Evolutionary conservation across 2,797 vertebrate species (phyloP).

Genomic region (Peromyscus aztecus): DNA sequence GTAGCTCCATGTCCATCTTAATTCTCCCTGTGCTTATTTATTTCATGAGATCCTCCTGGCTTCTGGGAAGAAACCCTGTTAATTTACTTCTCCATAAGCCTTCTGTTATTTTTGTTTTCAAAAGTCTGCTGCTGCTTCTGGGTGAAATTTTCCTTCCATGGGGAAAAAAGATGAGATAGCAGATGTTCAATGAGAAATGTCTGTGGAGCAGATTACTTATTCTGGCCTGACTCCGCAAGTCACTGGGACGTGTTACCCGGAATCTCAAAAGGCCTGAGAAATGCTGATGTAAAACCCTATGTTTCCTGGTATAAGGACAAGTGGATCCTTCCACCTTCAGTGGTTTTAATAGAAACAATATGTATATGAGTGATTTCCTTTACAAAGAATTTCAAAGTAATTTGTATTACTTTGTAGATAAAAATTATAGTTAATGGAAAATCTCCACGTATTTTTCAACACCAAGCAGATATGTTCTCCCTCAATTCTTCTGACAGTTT

Average conservation of each 20-base stretch:
- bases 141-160: not conserved
- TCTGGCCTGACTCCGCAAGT: not conserved
- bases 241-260: not conserved
- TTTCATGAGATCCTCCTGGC: not conserved
- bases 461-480: not conserved
- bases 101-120: not conserved
- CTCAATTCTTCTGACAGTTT: not conserved
- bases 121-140: not conserved
- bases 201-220: not conserved
- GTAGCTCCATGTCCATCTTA: not conserved
- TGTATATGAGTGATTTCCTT: not conserved
- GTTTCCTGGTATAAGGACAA: not conserved
- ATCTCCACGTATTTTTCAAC: not conserved
- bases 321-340: not conserved
- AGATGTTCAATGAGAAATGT: not conserved
- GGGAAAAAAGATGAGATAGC: not conserved
- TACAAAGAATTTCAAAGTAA: constrained; percentile 30
- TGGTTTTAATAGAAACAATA: constrained; percentile 12
- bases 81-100: not conserved
- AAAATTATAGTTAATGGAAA: not conserved
- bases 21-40: not conserved
- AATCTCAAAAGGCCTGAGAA: not conserved
- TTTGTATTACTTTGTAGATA: not conserved
- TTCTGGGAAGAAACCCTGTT: not conserved
- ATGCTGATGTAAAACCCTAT: not conserved